phyloP scores from a whole-genome alignment of 2,888 invertebrate genomes.

The Seira musarum region DNA sequence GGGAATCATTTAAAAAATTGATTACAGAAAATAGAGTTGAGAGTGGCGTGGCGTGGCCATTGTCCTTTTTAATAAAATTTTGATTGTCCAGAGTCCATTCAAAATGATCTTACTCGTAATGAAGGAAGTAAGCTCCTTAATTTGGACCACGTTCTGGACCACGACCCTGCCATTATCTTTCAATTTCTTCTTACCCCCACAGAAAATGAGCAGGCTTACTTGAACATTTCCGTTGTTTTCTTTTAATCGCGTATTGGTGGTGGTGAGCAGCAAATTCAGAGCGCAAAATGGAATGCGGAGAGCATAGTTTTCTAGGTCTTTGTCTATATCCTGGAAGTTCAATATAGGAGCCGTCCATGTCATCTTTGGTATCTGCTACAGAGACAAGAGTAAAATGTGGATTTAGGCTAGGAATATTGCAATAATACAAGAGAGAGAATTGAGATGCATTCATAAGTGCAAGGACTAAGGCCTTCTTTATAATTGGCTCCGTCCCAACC shows the following conservation, averaged over 20 bases:
- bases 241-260: background rate
- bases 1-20: no score
- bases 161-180: background rate
- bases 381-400: background rate
- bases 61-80: background rate
- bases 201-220: background rate
- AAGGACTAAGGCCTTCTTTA: background rate
- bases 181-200: background rate
- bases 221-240: no score
- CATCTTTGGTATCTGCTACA: constrained; percentile 8
- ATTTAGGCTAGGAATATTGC: background rate
- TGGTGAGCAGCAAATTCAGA: background rate
- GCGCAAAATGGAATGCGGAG: constrained; percentile 13
- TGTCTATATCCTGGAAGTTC: constrained; percentile 21
- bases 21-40: no score
- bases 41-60: no score
- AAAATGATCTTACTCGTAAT: background rate
- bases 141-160: background rate
- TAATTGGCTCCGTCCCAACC: no score
- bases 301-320: constrained; percentile 29
- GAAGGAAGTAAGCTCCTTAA: constrained; percentile 17
- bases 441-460: background rate
- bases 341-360: constrained; percentile 30
- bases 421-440: background rate
- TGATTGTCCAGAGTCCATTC: background rate